phyloP scores from a whole-genome alignment of 2,888 invertebrate genomes.

The Drosophila neotestacea region DNA sequence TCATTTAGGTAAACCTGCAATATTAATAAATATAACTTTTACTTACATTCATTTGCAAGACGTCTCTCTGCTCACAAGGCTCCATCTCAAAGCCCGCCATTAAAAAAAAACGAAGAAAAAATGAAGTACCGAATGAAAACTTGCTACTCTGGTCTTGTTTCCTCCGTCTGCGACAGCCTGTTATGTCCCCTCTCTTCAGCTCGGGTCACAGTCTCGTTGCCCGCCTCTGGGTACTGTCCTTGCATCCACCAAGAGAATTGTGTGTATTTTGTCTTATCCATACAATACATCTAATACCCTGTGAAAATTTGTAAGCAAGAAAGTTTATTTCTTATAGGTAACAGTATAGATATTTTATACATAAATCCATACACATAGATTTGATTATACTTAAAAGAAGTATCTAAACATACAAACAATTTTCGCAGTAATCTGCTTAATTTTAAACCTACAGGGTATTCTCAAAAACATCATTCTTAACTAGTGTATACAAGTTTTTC shows the following conservation, averaged over 20 bases:
- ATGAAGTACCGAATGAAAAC: constrained; percentile 56
- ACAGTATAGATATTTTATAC: neutral
- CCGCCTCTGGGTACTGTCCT: constrained; percentile 38
- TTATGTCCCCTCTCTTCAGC: constrained; percentile 37
- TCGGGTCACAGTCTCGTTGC: constrained; percentile 22
- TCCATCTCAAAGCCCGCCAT: constrained; percentile 29
- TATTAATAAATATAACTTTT: constrained; percentile 28
- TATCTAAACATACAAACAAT: neutral
- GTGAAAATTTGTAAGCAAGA: neutral
- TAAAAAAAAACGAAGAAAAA: neutral
- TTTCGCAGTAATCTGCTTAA: neutral
- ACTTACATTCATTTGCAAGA: constrained; percentile 16
- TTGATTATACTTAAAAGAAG: neutral
- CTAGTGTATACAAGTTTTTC: constrained; percentile 6
- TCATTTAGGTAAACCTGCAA: constrained; percentile 30
- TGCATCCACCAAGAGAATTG: constrained; percentile 30
- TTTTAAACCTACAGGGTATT: neutral
- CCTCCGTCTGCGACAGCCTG: constrained; percentile 65
- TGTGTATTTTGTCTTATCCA: constrained; percentile 56
- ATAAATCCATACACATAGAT: neutral
- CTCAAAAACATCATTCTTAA: neutral
- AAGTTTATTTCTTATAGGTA: neutral
- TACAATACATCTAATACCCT: constrained; percentile 48
- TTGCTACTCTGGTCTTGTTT: constrained; percentile 80
- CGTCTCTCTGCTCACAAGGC: constrained; percentile 25